Percentiles rank a stretch among this genome's conserved stretches.
Evolutionary conservation across 2,888 invertebrate species (phyloP).

Genomic region (Phengaris alcon): DNA sequence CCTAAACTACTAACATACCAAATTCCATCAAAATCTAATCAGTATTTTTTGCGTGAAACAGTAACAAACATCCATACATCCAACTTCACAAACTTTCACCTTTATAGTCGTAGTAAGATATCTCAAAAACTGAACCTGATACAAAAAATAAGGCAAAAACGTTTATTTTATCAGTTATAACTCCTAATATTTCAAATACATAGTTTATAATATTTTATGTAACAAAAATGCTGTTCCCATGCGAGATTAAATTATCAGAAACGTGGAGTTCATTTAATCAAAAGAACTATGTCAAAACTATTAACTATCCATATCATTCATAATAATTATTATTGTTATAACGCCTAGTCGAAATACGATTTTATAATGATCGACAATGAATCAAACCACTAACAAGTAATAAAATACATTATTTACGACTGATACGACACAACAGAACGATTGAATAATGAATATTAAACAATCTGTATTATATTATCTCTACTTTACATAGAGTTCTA

Average conservation of each 20-base stretch:
- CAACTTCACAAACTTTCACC: too few relatives aligned
- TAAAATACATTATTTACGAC: constrained; percentile 9
- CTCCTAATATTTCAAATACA: too few relatives aligned
- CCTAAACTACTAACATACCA: too few relatives aligned
- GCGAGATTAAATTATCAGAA: background rate
- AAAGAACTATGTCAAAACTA: background rate
- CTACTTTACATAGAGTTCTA: background rate
- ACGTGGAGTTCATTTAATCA: background rate
- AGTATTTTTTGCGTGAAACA: too few relatives aligned
- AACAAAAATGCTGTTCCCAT: background rate
- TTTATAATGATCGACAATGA: background rate
- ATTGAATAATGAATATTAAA: background rate
- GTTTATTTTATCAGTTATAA: too few relatives aligned
- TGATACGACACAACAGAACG: background rate
- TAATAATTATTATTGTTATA: background rate
- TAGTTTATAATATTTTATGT: too few relatives aligned
- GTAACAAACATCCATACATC: too few relatives aligned
- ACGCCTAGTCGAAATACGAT: constrained; percentile 2
- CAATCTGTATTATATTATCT: background rate
- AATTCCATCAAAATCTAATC: too few relatives aligned
- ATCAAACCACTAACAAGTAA: background rate
- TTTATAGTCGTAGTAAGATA: too few relatives aligned
- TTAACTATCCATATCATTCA: background rate
- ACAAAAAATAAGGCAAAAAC: too few relatives aligned
- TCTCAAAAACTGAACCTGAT: too few relatives aligned